Conservation (phyloP, 2,888 invertebrate species). For the Calameuta pallipes region DNA sequence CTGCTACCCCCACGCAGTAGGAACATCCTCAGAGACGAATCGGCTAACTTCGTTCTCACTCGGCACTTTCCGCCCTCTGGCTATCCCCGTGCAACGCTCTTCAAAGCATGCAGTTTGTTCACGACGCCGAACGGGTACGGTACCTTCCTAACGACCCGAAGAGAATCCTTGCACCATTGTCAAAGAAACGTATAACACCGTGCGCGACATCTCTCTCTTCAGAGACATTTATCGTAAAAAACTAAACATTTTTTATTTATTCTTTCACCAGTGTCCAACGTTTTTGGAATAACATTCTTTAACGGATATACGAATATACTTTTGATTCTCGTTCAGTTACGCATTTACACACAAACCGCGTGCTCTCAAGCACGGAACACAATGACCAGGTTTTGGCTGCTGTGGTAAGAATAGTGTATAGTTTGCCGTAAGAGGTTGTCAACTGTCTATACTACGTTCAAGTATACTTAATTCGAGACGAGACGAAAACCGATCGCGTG, state of each 20-base stretch:
- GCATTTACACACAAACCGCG: neutral
- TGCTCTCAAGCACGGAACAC: neutral
- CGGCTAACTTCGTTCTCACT: neutral
- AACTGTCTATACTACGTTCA: neutral
- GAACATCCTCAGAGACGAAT: neutral
- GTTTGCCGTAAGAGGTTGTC: neutral
- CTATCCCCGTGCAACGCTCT: neutral
- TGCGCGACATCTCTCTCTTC: neutral
- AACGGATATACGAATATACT: neutral
- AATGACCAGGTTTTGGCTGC: neutral
- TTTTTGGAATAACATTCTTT: neutral
- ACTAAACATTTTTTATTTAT: too few relatives aligned
- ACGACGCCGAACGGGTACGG: slow-evolving; percentile 43
- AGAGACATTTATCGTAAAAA: neutral
- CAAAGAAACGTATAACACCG: neutral
- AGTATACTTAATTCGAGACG: neutral
- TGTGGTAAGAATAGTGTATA: neutral
- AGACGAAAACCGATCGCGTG: neutral
- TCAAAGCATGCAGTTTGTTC: slow-evolving; percentile 48
- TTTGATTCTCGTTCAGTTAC: neutral
- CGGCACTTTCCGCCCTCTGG: neutral
- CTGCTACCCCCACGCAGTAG: neutral
- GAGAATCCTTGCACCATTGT: neutral
- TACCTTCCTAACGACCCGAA: neutral
- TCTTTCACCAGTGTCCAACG: neutral